phyloP scores from a whole-genome alignment of 2,113 vertebrate genomes.

The Donacobius atricapilla region DNA sequence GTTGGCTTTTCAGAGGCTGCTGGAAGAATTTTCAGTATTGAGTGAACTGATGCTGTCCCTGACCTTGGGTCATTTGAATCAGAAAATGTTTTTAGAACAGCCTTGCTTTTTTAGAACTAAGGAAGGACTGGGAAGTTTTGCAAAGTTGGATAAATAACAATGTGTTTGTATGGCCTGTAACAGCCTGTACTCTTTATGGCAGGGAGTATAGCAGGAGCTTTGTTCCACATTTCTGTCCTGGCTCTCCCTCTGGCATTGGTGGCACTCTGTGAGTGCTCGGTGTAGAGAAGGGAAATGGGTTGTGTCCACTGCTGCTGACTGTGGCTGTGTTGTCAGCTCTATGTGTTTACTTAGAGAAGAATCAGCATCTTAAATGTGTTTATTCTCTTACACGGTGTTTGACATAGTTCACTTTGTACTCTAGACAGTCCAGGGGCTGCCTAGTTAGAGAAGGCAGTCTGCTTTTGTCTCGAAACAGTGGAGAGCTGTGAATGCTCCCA shows the following conservation, averaged over 20 bases:
- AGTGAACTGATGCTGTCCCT: background rate
- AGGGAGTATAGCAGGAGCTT: background rate
- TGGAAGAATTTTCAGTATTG: background rate
- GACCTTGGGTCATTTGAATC: constrained; percentile 21
- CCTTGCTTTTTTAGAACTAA: background rate
- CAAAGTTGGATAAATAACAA: background rate
- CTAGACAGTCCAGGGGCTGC: background rate
- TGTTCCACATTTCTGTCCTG: background rate
- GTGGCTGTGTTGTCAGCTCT: background rate
- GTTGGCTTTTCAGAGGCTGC: background rate
- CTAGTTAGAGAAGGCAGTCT: background rate
- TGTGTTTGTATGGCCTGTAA: background rate
- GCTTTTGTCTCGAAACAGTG: background rate
- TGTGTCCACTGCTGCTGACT: background rate
- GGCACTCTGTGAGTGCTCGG: background rate
- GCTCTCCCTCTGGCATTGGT: background rate
- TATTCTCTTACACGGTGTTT: background rate
- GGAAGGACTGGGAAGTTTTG: background rate
- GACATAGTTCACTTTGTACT: background rate
- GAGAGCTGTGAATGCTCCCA: background rate
- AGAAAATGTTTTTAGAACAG: constrained; percentile 28
- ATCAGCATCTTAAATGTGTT: background rate
- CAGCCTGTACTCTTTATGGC: background rate
- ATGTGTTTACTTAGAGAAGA: background rate
- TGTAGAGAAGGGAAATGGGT: background rate